These are phyloP conservation scores for Oreochromis spilurus DNA, from an alignment of 2,113 vertebrate genomes.

Conservation along the genomic window DNA sequence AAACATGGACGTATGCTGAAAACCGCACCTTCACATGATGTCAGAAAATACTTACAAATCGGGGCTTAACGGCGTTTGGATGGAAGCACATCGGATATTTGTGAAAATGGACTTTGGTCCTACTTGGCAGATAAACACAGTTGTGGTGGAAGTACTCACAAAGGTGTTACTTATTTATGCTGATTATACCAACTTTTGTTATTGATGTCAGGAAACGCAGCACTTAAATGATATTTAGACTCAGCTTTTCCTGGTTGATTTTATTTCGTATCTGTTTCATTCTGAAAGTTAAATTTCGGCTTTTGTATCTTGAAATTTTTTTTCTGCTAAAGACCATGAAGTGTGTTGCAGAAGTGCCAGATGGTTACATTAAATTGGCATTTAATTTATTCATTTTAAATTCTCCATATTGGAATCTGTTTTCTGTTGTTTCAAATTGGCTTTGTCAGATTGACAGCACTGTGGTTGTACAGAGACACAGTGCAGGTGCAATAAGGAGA, in stretches of 20 bases:
- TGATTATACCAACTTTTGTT: constrained; percentile 3
- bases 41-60: background rate
- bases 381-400: background rate
- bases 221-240: background rate
- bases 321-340: background rate
- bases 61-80: background rate
- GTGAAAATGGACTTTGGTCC: background rate
- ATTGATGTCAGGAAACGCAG: background rate
- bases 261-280: background rate
- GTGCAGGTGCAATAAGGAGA: background rate
- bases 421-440: background rate
- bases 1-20: background rate
- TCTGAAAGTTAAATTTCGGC: background rate
- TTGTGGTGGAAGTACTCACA: constrained; percentile 3
- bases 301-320: background rate
- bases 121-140: background rate
- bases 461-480: background rate
- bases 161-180: constrained; percentile 34
- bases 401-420: background rate
- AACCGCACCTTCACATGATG: background rate
- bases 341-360: background rate
- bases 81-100: background rate
- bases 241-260: background rate
- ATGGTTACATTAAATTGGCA: background rate
- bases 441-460: background rate